Conservation (phyloP, 37 sponge, comb jelly and placozoan genomes). For the Mnemiopsis leidyi region DNA sequence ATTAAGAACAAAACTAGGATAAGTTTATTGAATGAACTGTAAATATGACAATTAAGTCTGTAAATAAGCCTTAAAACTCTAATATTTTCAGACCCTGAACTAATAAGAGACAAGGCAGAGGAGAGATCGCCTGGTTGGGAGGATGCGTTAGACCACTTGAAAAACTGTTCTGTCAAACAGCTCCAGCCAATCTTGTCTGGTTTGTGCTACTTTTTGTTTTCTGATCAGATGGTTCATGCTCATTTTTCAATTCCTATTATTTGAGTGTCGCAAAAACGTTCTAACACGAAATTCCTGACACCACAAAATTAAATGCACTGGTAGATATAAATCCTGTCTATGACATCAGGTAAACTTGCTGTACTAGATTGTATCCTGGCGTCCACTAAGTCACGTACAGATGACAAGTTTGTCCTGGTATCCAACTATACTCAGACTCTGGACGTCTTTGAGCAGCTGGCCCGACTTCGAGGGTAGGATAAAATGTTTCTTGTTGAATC, state of each 20-base stretch:
- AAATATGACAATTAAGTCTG: too few relatives aligned
- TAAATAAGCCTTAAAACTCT: too few relatives aligned
- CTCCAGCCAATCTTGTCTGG: conserved; percentile 88
- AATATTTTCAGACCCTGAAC: conserved; percentile 84
- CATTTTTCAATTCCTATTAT: not conserved
- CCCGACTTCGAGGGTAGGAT: conserved; percentile 68
- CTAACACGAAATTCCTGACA: too few relatives aligned
- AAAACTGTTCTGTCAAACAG: conserved; percentile 70
- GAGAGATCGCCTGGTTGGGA: conserved; percentile 85
- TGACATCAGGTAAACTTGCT: conserved; percentile 84
- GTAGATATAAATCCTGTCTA: too few relatives aligned
- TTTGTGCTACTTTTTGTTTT: not conserved
- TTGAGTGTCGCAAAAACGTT: too few relatives aligned
- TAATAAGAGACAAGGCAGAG: conserved; percentile 85
- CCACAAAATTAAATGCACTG: too few relatives aligned
- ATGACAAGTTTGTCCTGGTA: conserved; percentile 95
- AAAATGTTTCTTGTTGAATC: not conserved
- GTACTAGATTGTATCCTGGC: conserved; percentile 91
- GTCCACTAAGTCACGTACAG: conserved; percentile 76
- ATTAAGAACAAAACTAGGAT: too few relatives aligned
- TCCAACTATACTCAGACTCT: conserved; percentile 99
- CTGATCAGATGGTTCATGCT: not conserved
- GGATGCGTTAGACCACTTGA: conserved; percentile 77
- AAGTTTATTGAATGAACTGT: too few relatives aligned
- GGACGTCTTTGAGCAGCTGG: conserved; percentile 91